Conservation (phyloP, 2,797 vertebrate species). For the Oryzias dopingdopingensis region DNA sequence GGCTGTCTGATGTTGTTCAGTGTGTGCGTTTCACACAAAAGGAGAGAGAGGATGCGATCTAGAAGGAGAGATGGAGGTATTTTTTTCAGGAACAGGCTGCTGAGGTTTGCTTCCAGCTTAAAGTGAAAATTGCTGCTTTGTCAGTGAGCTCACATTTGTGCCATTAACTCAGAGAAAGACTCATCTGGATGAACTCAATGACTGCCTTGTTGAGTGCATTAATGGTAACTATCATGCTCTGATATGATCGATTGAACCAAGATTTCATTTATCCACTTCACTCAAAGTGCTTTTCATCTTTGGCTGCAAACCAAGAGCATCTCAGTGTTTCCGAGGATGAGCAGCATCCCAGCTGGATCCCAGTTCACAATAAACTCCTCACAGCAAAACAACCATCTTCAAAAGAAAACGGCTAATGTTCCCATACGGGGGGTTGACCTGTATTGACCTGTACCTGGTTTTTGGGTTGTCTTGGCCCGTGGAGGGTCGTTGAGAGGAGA, state of each 20-base stretch:
- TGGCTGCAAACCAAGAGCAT: no score
- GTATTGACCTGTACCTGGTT: no score
- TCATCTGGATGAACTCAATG: not conserved
- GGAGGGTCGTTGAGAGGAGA: no score
- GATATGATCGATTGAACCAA: not conserved
- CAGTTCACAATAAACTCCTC: no score
- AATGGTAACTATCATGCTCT: not conserved
- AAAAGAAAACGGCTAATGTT: no score
- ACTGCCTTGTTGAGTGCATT: not conserved
- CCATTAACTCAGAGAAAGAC: constrained; percentile 1
- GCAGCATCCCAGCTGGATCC: no score
- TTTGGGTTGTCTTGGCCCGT: no score
- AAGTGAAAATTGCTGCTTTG: not conserved
- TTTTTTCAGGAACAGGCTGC: constrained; percentile 48
- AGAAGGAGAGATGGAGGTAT: constrained; percentile 18
- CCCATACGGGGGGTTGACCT: no score
- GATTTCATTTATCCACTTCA: not conserved
- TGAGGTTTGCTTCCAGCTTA: constrained; percentile 46
- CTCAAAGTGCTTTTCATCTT: not conserved
- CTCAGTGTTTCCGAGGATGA: no score
- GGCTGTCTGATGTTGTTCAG: constrained; percentile 27
- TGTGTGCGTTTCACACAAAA: constrained; percentile 6
- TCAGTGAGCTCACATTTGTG: not conserved
- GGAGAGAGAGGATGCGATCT: constrained; percentile 6
- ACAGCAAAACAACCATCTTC: no score